Conservation (phyloP, 2,113 vertebrate genomes). For the Spizaetus ornatus region DNA sequence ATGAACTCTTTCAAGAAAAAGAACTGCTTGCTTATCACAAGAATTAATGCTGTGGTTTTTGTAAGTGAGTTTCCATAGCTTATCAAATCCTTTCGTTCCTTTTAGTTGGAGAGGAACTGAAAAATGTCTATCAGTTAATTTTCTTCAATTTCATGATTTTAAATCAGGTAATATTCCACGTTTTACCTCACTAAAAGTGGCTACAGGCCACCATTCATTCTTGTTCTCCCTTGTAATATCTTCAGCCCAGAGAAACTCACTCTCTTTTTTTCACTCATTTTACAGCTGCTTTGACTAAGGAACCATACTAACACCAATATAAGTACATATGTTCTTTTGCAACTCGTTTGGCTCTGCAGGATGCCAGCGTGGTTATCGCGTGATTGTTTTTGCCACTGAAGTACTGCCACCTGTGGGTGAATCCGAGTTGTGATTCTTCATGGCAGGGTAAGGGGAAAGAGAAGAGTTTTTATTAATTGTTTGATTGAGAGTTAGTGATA, state of each 20-base stretch:
- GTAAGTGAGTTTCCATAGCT: slow-evolving; percentile 54
- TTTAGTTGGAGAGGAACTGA: slow-evolving; percentile 25
- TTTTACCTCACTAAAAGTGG: slow-evolving; percentile 51
- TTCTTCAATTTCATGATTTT: slow-evolving; percentile 44
- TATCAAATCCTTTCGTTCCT: slow-evolving; percentile 70
- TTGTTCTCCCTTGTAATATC: slow-evolving; percentile 31
- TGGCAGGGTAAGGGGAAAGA: not conserved
- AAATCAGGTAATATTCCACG: slow-evolving; percentile 23
- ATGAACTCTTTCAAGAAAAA: slow-evolving; percentile 65
- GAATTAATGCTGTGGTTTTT: slow-evolving; percentile 62
- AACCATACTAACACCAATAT: not conserved
- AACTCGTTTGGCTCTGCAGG: not conserved
- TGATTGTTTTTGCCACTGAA: not conserved
- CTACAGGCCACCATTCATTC: slow-evolving; percentile 41
- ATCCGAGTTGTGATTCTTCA: not conserved
- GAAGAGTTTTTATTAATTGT: not conserved
- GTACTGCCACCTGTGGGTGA: slow-evolving; percentile 34
- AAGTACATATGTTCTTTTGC: not conserved
- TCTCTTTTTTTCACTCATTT: not conserved
- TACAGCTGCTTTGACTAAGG: not conserved
- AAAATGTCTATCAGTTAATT: slow-evolving; percentile 50
- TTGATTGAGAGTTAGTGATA: not conserved
- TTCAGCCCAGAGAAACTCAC: not conserved
- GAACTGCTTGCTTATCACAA: slow-evolving; percentile 64
- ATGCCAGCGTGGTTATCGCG: rapidly evolving